Evolutionary conservation across 2,797 vertebrate genomes (phyloP), one percentile per base, ranked within the genome.

Genomic region (Nothura maculosa): DNA sequence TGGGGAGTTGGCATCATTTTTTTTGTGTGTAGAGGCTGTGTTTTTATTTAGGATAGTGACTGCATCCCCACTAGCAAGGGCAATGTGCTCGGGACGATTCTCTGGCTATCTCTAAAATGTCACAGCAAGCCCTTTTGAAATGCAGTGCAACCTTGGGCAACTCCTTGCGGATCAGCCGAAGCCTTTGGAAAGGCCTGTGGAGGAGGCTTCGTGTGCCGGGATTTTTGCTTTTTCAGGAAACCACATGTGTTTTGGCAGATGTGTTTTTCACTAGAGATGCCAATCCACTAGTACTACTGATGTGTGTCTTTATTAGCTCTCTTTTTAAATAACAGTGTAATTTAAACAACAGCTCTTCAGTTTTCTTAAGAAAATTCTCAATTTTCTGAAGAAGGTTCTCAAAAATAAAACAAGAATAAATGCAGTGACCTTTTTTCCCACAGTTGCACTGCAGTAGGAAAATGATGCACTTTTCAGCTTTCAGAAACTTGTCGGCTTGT

Each of bases 31-130:
- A n/a, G 61, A 82, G 28, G 64, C 45, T 54, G n/a, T 92, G 61
- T 50, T 92, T 92, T 85, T 94, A 58, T 94, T 92, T 89, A 76
- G 60, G 73, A 62, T 78, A 63, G 80, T 64, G 79, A 34, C 48
- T 75, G 6, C 43, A 43, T 64, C 62, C 89, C 66, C 60, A 9
- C 73, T 68, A 40, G 43, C 43, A 47, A 83, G 87, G 38, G 22
- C 43, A 47, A 77, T 18, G 24, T 22, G 32, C 74, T 64, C 68
- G 34, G 38, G 28, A 60, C 61, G 0, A 0, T 32, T 40, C 4
- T 67, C 19, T 0, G 0, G 58, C 58, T 52, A 32, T 69, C 76
- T 89, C 79, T 34, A 10, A 20, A 40, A 38, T 28, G 40, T 58
- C 14, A 0, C 47, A 55, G 69, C 55, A 60, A 77, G 20, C 6